Base-by-base conservation (phyloP, 37 sponge, comb jelly and placozoan species). In the Tethya wilhelma region DNA sequence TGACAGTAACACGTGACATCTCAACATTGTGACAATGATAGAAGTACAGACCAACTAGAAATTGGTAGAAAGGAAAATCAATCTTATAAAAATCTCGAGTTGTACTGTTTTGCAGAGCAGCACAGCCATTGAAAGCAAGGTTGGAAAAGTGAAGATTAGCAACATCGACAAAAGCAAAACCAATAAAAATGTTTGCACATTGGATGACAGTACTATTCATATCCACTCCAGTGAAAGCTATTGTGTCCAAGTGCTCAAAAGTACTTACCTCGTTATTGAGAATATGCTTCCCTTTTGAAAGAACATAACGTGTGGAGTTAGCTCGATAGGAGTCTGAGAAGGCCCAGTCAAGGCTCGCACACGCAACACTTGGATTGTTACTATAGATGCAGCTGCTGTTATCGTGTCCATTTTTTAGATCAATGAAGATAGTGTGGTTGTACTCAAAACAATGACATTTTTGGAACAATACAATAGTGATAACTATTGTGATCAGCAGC, bases 11-110 rank as follows among this genome's bases (percentile, higher is more conserved):
- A 0, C 34, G 17, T 1, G 32, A 8, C 39, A 89, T 38, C 36
- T 19, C 56, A 11, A 89, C 56, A 3, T 45, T 33, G n/a, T 25
- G 22, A 62, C 84, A 82, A 0, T 11, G 55, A 4, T 64, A 45
- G 64, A 89, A 82, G 59, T 89, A 82, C 2, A 89, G 58, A 6
- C 31, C 79, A 20, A 38, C 64, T 3, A 0, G 28, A 56, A 81
- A 76, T 33, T 70, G 11, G 25, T 60, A 32, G 5, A 56, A 12
- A 2, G 4, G 7, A 41, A 44, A 45, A 25, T 38, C 31, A 11
- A 2, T 0, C 12, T 6, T 0, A 46, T 45, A 22, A 17, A 31
- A 63, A 3, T 64, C 29, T 37, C 34, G 42, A 56, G 66, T 83
- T 33, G 74, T 83, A 37, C 83, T 83, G 67, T 74, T 64, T 34